These are phyloP conservation scores for Wiebesia pumilae DNA, from an alignment of 1,140 invertebrate genomes.

Conservation along the genomic window DNA sequence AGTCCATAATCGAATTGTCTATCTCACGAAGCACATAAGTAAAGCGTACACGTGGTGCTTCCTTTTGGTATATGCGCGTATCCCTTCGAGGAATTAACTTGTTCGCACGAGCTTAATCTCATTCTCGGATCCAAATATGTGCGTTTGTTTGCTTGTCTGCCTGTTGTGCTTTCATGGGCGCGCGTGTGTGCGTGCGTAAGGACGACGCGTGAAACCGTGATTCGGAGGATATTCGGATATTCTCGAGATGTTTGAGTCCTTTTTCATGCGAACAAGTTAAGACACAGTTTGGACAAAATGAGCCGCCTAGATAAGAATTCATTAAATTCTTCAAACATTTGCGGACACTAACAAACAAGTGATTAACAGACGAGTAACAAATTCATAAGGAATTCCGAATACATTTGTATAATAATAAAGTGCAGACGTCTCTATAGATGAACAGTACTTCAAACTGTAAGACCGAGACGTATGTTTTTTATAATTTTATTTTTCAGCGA, in stretches of 20 bases:
- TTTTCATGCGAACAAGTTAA: background rate
- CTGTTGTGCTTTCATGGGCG: no score
- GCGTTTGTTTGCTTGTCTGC: background rate
- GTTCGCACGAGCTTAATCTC: constrained; percentile 37
- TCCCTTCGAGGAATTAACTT: constrained; percentile 34
- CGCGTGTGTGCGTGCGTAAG: background rate
- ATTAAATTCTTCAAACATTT: background rate
- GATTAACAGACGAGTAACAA: no score
- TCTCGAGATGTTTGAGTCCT: background rate
- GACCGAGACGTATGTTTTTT: no score
- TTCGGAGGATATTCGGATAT: background rate
- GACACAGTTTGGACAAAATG: background rate
- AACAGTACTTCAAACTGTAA: no score
- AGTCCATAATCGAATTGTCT: constrained; percentile 43
- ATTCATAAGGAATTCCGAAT: no score
- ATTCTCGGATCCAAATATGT: constrained; percentile 7
- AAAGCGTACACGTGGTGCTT: background rate
- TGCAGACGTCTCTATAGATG: no score
- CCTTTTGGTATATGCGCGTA: background rate
- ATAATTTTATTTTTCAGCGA: no score
- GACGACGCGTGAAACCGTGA: no score
- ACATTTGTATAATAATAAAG: no score
- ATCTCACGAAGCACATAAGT: background rate
- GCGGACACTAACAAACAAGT: no score
- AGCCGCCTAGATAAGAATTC: background rate